Conservation (phyloP, 2,888 invertebrate genomes). For the Heliconius erato region DNA sequence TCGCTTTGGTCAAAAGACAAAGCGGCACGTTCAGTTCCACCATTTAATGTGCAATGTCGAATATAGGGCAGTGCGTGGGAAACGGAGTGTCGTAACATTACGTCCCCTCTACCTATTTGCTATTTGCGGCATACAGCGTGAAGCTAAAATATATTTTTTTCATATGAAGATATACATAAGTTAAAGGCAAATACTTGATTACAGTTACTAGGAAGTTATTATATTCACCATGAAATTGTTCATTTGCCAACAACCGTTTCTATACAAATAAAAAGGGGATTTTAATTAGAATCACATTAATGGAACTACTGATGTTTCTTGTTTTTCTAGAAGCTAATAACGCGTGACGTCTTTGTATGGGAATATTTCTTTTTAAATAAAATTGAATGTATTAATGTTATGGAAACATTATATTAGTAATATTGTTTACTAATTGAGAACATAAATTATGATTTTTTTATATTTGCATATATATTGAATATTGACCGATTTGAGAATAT, state of each 20-base stretch:
- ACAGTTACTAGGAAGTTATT: conserved; percentile 17
- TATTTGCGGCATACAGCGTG: not conserved
- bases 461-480: conserved; percentile 1
- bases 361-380: conserved; percentile 29
- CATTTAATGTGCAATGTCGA: not conserved
- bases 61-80: not conserved
- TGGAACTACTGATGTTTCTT: conserved; percentile 24
- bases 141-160: not conserved
- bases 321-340: conserved; percentile 32
- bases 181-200: not conserved
- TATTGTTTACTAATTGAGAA: conserved; percentile 1
- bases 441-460: not conserved
- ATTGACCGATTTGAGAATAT: not conserved
- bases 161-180: not conserved
- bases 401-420: conserved; percentile 18
- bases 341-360: conserved; percentile 35
- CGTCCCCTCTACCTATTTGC: not conserved
- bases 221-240: conserved; percentile 22
- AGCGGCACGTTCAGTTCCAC: not conserved
- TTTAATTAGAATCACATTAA: conserved; percentile 34
- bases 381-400: conserved; percentile 4
- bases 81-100: not conserved
- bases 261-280: conserved; percentile 23
- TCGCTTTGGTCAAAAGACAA: no score
- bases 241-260: conserved; percentile 21